A percentile compares a stretch with the other conserved stretches of the same genome.
Evolutionary conservation across 2,113 vertebrate genomes (phyloP).

Genomic region (Pandion haliaetus): DNA sequence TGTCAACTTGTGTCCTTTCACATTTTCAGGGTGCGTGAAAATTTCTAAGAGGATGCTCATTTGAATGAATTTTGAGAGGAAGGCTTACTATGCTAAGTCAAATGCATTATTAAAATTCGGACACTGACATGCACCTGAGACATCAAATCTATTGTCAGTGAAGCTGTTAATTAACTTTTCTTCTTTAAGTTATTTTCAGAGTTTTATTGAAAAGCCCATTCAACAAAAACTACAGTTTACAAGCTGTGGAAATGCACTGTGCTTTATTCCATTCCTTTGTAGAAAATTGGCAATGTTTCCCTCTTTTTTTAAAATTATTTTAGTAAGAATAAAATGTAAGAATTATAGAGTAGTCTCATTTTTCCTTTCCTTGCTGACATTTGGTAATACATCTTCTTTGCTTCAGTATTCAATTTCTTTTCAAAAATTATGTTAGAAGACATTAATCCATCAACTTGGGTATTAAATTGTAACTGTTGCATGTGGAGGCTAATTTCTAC

Average conservation of each 20-base stretch:
- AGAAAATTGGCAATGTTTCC: not conserved
- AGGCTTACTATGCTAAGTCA: not conserved
- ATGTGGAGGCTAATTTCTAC: not conserved
- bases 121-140: not conserved
- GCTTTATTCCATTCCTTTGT: not conserved
- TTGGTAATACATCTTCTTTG: not conserved
- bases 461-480: not conserved
- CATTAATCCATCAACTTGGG: not conserved
- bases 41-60: not conserved
- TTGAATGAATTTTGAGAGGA: not conserved
- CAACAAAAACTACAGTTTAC: not conserved
- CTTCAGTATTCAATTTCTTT: not conserved
- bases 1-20: not conserved
- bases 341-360: not conserved
- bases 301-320: not conserved
- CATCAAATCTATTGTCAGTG: not conserved
- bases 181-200: not conserved
- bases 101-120: not conserved
- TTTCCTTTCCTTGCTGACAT: not conserved
- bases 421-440: not conserved
- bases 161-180: not conserved
- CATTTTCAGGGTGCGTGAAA: not conserved
- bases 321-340: not conserved
- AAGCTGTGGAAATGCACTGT: not conserved
- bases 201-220: not conserved